Evolutionary conservation across 1,140 invertebrate genomes (phyloP).

Genomic region (Eueides isabella): DNA sequence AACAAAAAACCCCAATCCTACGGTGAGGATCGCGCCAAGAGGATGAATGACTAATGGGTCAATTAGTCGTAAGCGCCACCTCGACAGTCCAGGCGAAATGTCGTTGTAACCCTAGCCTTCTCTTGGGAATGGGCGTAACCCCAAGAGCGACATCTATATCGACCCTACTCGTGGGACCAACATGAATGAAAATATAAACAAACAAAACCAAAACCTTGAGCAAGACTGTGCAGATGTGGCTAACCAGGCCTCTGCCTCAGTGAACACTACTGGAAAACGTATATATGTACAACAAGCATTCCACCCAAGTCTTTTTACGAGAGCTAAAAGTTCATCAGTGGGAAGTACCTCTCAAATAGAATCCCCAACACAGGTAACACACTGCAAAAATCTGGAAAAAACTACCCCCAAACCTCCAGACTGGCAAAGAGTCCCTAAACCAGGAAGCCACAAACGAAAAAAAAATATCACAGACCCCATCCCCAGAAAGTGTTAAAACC

Average conservation of each 20-base stretch:
- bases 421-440: slow-evolving; percentile 34
- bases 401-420: slow-evolving; percentile 14
- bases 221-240: slow-evolving; percentile 9
- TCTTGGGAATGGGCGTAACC: too few species aligned
- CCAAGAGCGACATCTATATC: slow-evolving; percentile 1
- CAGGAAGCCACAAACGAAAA: slow-evolving; percentile 24
- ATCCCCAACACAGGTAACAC: neutral
- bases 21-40: too few species aligned
- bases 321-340: slow-evolving; percentile 25
- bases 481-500: slow-evolving; percentile 22
- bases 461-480: neutral
- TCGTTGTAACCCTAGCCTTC: too few species aligned
- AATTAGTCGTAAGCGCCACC: too few species aligned
- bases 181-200: too few species aligned
- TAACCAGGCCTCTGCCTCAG: slow-evolving; percentile 18
- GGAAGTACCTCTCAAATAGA: slow-evolving; percentile 2
- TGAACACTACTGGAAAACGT: slow-evolving; percentile 26
- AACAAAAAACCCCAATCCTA: too few species aligned
- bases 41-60: too few species aligned
- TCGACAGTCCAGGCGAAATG: too few species aligned
- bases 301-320: slow-evolving; percentile 31
- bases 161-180: slow-evolving; percentile 5
- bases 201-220: too few species aligned
- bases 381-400: neutral
- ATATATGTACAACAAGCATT: slow-evolving; percentile 29